A percentile compares a stretch with the other conserved stretches of the same genome.
Evolutionary conservation across 2,797 vertebrate genomes (phyloP).

Genomic region (Clamator glandarius): DNA sequence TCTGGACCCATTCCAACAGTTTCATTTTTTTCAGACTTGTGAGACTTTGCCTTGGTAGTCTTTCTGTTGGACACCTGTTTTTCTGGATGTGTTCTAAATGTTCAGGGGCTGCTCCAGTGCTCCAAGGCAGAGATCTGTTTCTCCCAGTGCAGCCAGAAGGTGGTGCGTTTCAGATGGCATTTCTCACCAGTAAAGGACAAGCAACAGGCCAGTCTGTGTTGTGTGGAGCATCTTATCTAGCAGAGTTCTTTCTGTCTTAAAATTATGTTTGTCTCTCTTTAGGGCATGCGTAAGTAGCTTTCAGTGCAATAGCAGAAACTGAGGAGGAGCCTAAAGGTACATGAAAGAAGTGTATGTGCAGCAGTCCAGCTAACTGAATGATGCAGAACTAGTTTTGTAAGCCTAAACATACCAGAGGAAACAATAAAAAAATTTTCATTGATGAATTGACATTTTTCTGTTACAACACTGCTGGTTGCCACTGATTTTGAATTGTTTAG

Average conservation of each 20-base stretch:
- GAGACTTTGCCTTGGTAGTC: neutral
- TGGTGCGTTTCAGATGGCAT: neutral
- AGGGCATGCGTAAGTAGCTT: rapidly evolving
- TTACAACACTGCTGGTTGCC: neutral
- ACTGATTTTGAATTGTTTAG: neutral
- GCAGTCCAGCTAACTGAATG: neutral
- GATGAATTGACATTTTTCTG: neutral
- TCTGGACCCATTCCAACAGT: too few relatives aligned
- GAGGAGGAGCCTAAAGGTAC: neutral
- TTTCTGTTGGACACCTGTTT: neutral
- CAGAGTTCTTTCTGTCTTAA: neutral
- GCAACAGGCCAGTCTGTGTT: neutral
- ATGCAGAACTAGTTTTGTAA: neutral
- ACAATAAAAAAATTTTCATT: neutral
- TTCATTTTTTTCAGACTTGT: neutral
- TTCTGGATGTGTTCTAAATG: neutral
- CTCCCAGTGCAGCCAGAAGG: neutral
- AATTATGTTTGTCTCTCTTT: neutral
- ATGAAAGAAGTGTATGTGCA: neutral
- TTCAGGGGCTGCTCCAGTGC: neutral
- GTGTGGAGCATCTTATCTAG: neutral
- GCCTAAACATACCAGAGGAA: neutral
- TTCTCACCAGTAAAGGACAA: neutral
- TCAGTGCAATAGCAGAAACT: neutral
- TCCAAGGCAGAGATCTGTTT: neutral